Percentiles rank a stretch among this genome's conserved stretches.
Conservation (phyloP, 2,797 vertebrate species). For the Pitangus sulphuratus region DNA sequence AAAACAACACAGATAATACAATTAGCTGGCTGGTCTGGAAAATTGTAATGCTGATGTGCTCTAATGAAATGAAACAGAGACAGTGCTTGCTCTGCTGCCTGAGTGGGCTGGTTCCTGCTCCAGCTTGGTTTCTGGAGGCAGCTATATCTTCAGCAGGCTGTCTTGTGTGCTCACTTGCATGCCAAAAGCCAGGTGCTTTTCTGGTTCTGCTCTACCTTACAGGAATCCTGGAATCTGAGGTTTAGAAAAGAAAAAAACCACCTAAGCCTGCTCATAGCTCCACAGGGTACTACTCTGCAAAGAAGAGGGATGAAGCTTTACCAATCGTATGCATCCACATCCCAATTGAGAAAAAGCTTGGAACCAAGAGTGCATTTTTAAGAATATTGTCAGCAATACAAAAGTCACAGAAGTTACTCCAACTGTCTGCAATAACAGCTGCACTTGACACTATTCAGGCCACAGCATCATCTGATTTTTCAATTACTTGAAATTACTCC, state of each 20-base stretch:
- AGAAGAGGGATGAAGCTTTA: neutral
- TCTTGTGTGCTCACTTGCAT: neutral
- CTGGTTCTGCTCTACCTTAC: neutral
- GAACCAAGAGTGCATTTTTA: neutral
- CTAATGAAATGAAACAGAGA: neutral
- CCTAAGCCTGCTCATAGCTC: neutral
- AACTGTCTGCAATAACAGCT: neutral
- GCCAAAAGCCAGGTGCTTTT: neutral
- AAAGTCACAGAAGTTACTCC: neutral
- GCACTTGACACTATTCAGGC: neutral
- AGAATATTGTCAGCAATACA: neutral
- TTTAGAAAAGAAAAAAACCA: neutral
- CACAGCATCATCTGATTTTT: neutral
- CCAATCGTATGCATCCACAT: neutral
- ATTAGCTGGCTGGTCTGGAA: neutral
- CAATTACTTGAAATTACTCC: neutral
- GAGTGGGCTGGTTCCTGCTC: neutral
- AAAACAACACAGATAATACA: neutral
- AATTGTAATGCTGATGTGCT: neutral
- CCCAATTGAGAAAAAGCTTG: neutral
- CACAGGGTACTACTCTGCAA: neutral
- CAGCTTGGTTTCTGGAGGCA: neutral
- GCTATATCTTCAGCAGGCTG: neutral
- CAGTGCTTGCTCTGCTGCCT: neutral
- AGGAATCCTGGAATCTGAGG: neutral